Evolutionary conservation across 2,113 vertebrate species (phyloP), one percentile per base, ranked within the genome.

Genomic region (Sander lucioperca): DNA sequence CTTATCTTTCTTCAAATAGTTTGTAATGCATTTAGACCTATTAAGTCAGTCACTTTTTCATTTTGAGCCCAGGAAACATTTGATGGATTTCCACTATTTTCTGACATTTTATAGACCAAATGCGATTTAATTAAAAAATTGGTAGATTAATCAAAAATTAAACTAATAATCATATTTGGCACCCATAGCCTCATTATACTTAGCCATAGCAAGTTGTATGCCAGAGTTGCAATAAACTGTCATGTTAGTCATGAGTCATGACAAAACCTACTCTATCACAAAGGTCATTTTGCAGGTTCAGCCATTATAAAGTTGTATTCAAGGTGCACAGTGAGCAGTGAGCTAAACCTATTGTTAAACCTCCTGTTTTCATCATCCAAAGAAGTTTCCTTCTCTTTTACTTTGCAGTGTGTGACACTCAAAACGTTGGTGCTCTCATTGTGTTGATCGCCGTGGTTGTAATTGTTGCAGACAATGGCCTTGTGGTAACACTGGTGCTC

Each of bases 381-480:
- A 80, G 77, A 71, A 78, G 66, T 59, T 81, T 89, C 81, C 43
- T 53, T 43, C 65, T 63, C 64, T 85, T 74, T 80, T 73, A 64
- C 8, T 54, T 18, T 82, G 61, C 69, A 56, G 25, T 39, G 36
- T 47, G 36, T n/a, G 45, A 47, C 70, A 18, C 68, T 80, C 27
- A 6, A 73, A 30, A 39, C 6, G 6, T 51, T 30, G 66, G 9
- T 12, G 0, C 27, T 23, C 16, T 81, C 71, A 71, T 81, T 92
- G 82, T 90, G 79, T 79, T 36, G 33, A 71, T 51, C 50, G 75
- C 69, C 21, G n/a, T 43, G 15, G 57, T 30, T 68, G 82, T 85
- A 75, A 72, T 77, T 83, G 88, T 80, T 83, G 36, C 47, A 75
- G 72, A 92, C 76, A 88, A 89, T 85, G 67, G 70, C 74, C 57